Conservation (phyloP, 2,113 vertebrate genomes). For the Campylomormyrus tamandua region DNA sequence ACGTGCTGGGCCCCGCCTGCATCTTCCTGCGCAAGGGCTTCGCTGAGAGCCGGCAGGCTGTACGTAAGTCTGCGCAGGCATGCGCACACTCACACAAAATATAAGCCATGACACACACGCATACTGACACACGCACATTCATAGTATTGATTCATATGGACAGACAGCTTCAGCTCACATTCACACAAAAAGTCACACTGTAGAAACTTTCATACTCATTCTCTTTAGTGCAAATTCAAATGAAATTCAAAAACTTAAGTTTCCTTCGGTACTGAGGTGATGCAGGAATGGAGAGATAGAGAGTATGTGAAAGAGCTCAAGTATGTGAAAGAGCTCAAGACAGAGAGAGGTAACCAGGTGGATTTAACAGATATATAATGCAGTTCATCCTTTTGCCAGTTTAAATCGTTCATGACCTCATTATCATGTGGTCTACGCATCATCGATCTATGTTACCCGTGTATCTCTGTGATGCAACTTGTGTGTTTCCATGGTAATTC, state of each 20-base stretch:
- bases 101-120: constrained; percentile 25
- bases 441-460: not conserved
- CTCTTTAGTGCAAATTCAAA: not conserved
- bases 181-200: not conserved
- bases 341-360: not conserved
- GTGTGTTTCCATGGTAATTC: not conserved
- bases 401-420: not conserved
- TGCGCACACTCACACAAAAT: constrained; percentile 29
- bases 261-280: not conserved
- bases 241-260: no score
- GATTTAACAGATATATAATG: not conserved
- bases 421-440: not conserved
- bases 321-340: not conserved
- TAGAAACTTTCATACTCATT: not conserved
- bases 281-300: not conserved
- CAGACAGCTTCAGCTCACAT: not conserved
- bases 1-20: constrained; percentile 90
- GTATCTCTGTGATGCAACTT: not conserved
- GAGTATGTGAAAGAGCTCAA: not conserved
- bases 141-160: constrained; percentile 14
- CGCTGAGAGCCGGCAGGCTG: constrained; percentile 93
- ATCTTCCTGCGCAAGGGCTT: constrained; percentile 97
- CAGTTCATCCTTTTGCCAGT: not conserved
- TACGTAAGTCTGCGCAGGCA: constrained; percentile 83
- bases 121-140: constrained; percentile 33